A percentile compares a stretch with the other conserved stretches of the same genome.
Evolutionary conservation across 2,113 vertebrate genomes (phyloP).

Genomic region (Toxotes jaculatrix): DNA sequence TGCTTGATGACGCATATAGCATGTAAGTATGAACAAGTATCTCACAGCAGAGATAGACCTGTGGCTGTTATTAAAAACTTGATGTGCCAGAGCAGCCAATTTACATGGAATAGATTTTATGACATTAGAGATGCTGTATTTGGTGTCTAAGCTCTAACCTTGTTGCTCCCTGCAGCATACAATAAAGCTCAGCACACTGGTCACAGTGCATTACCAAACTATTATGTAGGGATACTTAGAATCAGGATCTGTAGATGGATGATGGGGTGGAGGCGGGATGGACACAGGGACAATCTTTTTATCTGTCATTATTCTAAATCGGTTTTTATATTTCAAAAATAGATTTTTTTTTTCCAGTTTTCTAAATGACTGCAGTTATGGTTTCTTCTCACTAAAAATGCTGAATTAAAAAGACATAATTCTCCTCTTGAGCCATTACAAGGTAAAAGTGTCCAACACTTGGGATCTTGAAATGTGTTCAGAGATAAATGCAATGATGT

Average conservation of each 20-base stretch:
- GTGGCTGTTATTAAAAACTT: conserved; percentile 12
- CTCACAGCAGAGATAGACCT: conserved; percentile 1
- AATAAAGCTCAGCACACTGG: background rate
- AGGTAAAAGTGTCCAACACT: background rate
- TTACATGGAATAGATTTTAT: background rate
- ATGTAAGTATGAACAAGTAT: background rate
- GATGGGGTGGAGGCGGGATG: background rate
- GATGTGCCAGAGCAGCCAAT: background rate
- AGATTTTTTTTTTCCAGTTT: background rate
- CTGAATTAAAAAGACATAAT: too few relatives aligned
- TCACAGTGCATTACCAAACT: conserved; percentile 8
- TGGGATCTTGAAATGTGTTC: background rate
- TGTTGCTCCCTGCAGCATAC: conserved; percentile 3
- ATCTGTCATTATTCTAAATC: background rate
- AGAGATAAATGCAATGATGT: background rate
- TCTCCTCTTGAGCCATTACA: background rate
- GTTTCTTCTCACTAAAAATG: background rate
- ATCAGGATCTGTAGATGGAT: background rate
- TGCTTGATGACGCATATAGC: conserved; percentile 32
- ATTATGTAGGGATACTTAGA: too few relatives aligned
- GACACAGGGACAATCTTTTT: background rate
- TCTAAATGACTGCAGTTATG: background rate
- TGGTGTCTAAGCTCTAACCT: conserved; percentile 16
- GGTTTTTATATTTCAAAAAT: background rate
- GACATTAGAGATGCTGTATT: background rate